Base-by-base conservation (phyloP, 2,888 invertebrate genomes). In the Drosophila meridiana region DNA sequence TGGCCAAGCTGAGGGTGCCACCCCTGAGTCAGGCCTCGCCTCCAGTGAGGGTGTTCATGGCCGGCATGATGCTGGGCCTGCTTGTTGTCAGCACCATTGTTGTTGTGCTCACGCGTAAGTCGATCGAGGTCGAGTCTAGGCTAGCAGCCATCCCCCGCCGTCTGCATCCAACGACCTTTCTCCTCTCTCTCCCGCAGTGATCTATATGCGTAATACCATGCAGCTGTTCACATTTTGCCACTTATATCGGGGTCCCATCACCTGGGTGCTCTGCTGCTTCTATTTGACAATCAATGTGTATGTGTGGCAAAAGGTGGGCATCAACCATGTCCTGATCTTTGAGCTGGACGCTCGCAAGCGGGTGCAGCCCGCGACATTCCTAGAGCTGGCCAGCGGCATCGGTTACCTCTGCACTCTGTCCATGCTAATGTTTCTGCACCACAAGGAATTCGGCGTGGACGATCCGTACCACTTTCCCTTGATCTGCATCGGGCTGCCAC, bases 1-100 rank as follows among this genome's bases (percentile, higher is more conserved):
- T 99, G 99, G 99, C 99, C 94, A 95, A 98, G 83, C 94, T 99
- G 11, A 94, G 99, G 61, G 99, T 99, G 0, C 99, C 99, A 0
- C 99, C 99, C 0, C 93, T 99, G 8, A 98, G 98, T 0, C 98
- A 99, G 92, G 96, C 97, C 9, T 32, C 73, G 0, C 87, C 97
- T 96, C 92, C 97, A 96, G 90, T 96, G 97, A 0, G 97, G 97
- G 96, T 98, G 96, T 98, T 98, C 92, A 97, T 97, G 94, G 96
- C 97, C 88, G 99, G 99, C 2, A 94, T 99, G 9, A 98, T 98
- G 92, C 96, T 97, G 20, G 99, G 99, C 0, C 96, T 98, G 0
- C 97, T 99, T 87, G 94, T 97, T 65, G 96, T 99, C 8, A 94
- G 98, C 14, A 94, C 96, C 55, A 94, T 96, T 40, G 96, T 97